Evolutionary conservation across 2,888 invertebrate genomes (phyloP).

Genomic region (Hanleya hanleyi): DNA sequence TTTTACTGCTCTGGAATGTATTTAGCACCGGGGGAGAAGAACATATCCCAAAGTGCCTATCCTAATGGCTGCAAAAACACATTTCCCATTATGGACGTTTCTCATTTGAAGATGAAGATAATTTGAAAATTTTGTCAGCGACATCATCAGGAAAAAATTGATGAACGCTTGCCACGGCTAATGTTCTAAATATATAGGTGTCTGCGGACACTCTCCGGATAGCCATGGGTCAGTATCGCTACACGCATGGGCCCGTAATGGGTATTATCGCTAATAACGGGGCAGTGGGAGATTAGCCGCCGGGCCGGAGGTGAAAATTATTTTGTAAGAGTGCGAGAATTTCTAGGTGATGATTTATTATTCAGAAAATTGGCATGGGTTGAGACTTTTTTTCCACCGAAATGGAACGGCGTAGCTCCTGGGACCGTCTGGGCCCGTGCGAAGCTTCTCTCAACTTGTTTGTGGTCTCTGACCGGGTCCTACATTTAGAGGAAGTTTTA

Average conservation of each 20-base stretch:
- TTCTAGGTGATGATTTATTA: background rate
- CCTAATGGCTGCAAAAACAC: slow-evolving; percentile 6
- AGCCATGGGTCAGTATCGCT: background rate
- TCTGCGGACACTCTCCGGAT: background rate
- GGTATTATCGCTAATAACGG: background rate
- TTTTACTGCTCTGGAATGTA: slow-evolving; percentile 9
- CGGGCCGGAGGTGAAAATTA: background rate
- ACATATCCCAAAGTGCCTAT: background rate
- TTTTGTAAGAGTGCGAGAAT: background rate
- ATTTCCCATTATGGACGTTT: slow-evolving; percentile 2
- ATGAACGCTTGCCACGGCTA: background rate
- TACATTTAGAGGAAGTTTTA: slow-evolving; percentile 5
- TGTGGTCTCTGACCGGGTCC: background rate
- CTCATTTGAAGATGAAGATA: slow-evolving; percentile 6
- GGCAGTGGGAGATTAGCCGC: background rate
- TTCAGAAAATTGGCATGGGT: slow-evolving; percentile 9
- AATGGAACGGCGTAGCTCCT: background rate
- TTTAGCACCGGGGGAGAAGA: slow-evolving; percentile 2
- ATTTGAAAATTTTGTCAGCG: slow-evolving; percentile 11
- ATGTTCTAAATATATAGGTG: background rate
- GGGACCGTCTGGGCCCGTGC: background rate
- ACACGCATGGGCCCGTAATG: background rate
- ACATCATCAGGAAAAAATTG: background rate
- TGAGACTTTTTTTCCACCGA: background rate
- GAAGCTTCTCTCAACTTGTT: background rate